Base-by-base conservation (phyloP, 1,140 invertebrate genomes). In the Druon quercuslanigerum region DNA sequence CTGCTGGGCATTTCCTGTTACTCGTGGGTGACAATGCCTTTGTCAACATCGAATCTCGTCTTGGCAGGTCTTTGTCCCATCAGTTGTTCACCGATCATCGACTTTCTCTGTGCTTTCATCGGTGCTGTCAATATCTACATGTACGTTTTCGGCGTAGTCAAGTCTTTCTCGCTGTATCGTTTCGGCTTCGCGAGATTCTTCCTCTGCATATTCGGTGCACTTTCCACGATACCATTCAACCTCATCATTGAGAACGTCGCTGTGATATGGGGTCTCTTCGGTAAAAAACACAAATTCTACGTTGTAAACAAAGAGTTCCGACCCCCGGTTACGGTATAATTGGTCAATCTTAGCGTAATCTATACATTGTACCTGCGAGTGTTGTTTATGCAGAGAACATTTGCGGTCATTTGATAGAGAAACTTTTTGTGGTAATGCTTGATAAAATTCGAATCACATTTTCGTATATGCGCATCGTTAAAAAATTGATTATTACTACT, bases 101-200 rank as follows among this genome's bases (percentile, higher is more conserved):
- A 98, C 89, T 94, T 97, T 79, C 84, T 97, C 3, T 97, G 96
- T 90, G 95, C 96, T 57, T 98, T 98, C 86, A 96, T 97, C 79
- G 97, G 95, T 71, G 97, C 95, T 57, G 96, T 98, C 6, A 98
- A 97, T 89, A 95, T 98, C 83, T 99, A 98, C 89, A 98, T 99
- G 95, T 99, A 98, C 87, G 94, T 99, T 56, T 98, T 99, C 91
- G 98, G 98, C 78, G 97, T 98, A 0, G 94, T 98, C 40, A 98
- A 98, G 88, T 99, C 98, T 50, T 99, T 99, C 87, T 96, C 96
- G 12, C 90, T 98, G 0, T 95, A 97, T 85, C 94, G 97, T 82
- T 95, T 97, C 85, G 97, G 98, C 8, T 85, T 96, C 70, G 82
- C 95, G 7, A 94, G 95, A 87, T 98, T 97, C 88, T 84, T 95